A percentile compares a stretch with the other conserved stretches of the same genome.
Evolutionary conservation across 2,797 vertebrate genomes (phyloP).

Genomic region (Lateolabrax maculatus): DNA sequence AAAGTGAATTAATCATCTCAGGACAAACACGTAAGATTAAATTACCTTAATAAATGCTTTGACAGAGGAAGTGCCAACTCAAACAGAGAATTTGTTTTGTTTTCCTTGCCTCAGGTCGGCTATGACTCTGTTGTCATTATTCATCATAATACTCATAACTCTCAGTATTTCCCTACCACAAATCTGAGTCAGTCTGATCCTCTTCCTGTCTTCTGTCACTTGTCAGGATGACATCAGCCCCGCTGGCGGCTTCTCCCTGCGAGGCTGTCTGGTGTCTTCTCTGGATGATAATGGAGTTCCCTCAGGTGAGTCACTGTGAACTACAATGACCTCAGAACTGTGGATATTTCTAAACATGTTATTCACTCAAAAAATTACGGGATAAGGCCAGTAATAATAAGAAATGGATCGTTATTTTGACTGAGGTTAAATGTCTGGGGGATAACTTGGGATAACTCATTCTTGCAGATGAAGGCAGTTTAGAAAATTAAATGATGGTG

Average conservation of each 20-base stretch:
- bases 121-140: neutral
- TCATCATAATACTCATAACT: conserved; percentile 6
- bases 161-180: neutral
- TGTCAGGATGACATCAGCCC: conserved; percentile 92
- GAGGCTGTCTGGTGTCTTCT: conserved; percentile 93
- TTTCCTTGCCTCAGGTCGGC: neutral
- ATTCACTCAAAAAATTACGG: neutral
- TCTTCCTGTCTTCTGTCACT: conserved; percentile 69
- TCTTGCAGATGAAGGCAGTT: neutral
- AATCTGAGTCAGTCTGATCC: conserved; percentile 45
- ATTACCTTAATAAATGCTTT: neutral
- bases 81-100: conserved; percentile 19
- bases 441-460: no score
- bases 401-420: neutral
- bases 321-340: neutral
- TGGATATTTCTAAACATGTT: neutral
- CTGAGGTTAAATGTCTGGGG: neutral
- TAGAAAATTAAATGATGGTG: neutral
- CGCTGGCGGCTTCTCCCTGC: conserved; percentile 92
- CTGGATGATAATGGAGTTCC: conserved; percentile 94
- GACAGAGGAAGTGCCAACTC: neutral
- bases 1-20: no score
- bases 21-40: neutral
- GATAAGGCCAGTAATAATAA: neutral
- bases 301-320: conserved; percentile 85